Base-by-base conservation (phyloP, 64 coral and sea anemone genomes). In the Pocillopora damicornis region DNA sequence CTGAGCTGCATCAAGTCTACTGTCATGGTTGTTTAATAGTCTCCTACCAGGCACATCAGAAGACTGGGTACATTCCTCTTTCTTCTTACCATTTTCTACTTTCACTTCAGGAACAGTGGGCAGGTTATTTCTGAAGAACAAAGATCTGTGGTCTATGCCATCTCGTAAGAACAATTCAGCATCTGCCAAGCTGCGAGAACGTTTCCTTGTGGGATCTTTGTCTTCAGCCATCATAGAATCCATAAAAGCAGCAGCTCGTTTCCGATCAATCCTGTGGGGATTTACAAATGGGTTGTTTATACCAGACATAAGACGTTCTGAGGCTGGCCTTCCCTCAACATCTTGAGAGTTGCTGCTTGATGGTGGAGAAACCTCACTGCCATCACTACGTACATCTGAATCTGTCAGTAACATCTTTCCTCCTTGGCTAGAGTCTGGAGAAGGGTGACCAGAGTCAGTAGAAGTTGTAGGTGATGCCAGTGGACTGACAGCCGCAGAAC, bases 361-460 rank as follows among this genome's bases (percentile, higher is more conserved):
- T 26, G 81, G 81, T 15, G 65, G 81, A 68, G 94, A 97, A 69
- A 92, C 16, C 23, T 97, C 94, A 83, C 94, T 93, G 20, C 92
- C 76, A 30, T 97, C 94, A 84, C 94, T 97, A 58, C 90, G 84
- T 38, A 97, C 87, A 22, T 97, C 94, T 13, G 90, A 88, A 37
- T 97, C 94, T 42, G 91, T 92, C 62, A 89, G 71, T 65, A 80
- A 82, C 25, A 88, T 76, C 37, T 92, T 92, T 62, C 91, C 82
- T 25, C 80, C 77, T 87, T 94, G 92, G 77, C 78, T 97, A 25
- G 94, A 97, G 75, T 89, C 91, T 37, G 94, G 94, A 13, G 94
- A 93, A 37, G 94, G 94, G 88, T 97, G 94, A 17, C 94, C 94
- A 0, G 94, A 97, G 75, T 97, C 94, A 16, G 92, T 61, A 3